Percentiles rank a stretch among this genome's conserved stretches.
phyloP scores from a whole-genome alignment of 2,113 vertebrate species.

The Bettongia penicillata region DNA sequence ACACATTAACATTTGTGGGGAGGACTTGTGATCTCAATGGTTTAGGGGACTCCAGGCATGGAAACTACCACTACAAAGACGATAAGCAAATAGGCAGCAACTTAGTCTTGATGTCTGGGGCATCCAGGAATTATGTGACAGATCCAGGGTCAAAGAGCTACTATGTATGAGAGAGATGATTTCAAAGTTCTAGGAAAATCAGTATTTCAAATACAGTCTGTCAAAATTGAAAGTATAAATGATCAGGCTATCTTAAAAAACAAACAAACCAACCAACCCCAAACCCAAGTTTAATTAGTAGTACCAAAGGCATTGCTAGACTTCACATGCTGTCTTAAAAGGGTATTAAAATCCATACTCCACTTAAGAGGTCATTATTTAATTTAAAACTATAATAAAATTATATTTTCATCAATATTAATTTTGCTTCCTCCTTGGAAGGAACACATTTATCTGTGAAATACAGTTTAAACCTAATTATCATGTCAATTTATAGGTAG shows the following conservation, averaged over 20 bases:
- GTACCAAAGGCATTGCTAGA: conserved; percentile 20
- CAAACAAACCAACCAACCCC: background rate
- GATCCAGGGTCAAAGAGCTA: no score
- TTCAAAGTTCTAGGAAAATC: conserved; percentile 37
- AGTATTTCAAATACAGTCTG: conserved; percentile 35
- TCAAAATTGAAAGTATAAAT: conserved; percentile 37
- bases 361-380: conserved; percentile 63
- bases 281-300: conserved; percentile 55
- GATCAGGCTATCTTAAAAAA: conserved; percentile 16
- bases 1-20: no score
- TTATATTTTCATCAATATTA: conserved; percentile 74
- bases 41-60: no score
- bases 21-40: no score
- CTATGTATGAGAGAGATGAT: no score
- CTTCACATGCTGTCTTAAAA: conserved; percentile 36
- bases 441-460: conserved; percentile 75
- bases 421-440: conserved; percentile 76
- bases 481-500: conserved; percentile 63
- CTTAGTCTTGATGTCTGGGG: no score
- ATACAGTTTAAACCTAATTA: conserved; percentile 75
- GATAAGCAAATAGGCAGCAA: no score
- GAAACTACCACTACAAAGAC: no score
- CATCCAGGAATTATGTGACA: no score
- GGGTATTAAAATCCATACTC: conserved; percentile 61
- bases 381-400: conserved; percentile 67